Base-by-base conservation (phyloP, 1,140 invertebrate genomes). In the Saxidomus purpurata region DNA sequence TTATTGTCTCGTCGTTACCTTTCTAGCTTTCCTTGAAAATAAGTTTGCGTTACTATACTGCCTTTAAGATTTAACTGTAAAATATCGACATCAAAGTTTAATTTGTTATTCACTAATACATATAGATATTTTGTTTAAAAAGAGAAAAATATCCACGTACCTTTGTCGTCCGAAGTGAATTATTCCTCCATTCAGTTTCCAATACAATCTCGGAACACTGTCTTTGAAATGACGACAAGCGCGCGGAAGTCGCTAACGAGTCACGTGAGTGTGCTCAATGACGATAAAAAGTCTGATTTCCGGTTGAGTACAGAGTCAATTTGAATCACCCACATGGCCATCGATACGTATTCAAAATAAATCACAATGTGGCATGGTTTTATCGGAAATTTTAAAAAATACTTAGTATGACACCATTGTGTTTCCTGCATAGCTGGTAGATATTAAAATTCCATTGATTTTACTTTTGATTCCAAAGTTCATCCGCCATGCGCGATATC, bases 271-370 rank as follows among this genome's bases (percentile, higher is more conserved):
- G 15, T 79, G 76, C 28, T 79, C 76, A 79, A 79, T 79, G 76
- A 79, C 47, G 47, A 79, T 79, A 79, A 79, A 77, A 79, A 79
- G 47, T 79, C 47, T 79, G 76, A 79, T 79, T 79, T 79, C 76
- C 76, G 47, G 76, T 79, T 79, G 0, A 49, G 76, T 79, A 79
- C 47, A 52, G 31, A 79, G 76, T 79, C 76, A 79, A 52, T 55
- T 25, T 13, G 76, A 79, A 79, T 79, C 67, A 38, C 28, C 67
- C 67, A 17, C 1, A 40, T 2, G 19, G 3, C 17, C 36, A 38
- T 71, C 67, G 38, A 71, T 71, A 71, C 59, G 8, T 55, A 55
- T 55, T 55, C 52, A 55, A 55, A 13, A 55, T 55, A 55, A 55
- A 55, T 63, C 59, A 63, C 59, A 63, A 63, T n/a, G 25, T 63